Evolutionary conservation across 2,113 vertebrate species (phyloP), one percentile per base, ranked within the genome.

Genomic region (Murina feae): DNA sequence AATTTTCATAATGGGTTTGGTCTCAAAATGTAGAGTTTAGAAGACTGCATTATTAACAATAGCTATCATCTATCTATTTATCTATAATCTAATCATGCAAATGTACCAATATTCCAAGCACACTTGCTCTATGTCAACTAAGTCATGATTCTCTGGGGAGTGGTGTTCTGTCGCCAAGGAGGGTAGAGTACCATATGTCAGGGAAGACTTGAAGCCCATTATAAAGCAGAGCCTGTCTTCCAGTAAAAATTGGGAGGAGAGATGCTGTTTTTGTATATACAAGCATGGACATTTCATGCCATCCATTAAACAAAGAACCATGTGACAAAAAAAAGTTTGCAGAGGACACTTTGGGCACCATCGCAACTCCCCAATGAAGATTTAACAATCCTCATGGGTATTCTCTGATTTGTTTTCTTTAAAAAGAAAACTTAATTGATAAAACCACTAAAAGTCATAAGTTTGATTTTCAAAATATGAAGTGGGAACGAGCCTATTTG

Each of bases 11-110:
- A 51, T 90, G 35, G 25, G 63, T 39, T 74, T 74, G 5, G 10
- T 21, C 74, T 71, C 80, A 72, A 96, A 94, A 51, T 91, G 12
- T 69, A 63, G 53, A 93, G 32, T 86, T 93, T 92, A 53, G n/a
- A 88, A 82, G 7, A 78, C n/a, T 21, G n/a, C 74, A 83, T n/a
- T 35, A 49, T 55, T 69, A 49, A 35, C 49, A 35, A 3, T 86
- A 72, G 30, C 23, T 49, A 49, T 86, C 5, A 60, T 10, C 28
- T 30, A n/a, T 49, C 39, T 32, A 63, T 63, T 32, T 58, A 68
- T 53, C 42, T 76, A 63, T 55, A 30, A 30, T 44, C 32, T 35
- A 23, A 44, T 78, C 42, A 86, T 60, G 25, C 21, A 84, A 32
- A 55, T 49, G 13, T 60, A 30, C 13, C 51, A 10, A 9, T 49